Evolutionary conservation across 2,113 vertebrate species (phyloP), one percentile per base, ranked within the genome.

Genomic region (Plecotus auritus): DNA sequence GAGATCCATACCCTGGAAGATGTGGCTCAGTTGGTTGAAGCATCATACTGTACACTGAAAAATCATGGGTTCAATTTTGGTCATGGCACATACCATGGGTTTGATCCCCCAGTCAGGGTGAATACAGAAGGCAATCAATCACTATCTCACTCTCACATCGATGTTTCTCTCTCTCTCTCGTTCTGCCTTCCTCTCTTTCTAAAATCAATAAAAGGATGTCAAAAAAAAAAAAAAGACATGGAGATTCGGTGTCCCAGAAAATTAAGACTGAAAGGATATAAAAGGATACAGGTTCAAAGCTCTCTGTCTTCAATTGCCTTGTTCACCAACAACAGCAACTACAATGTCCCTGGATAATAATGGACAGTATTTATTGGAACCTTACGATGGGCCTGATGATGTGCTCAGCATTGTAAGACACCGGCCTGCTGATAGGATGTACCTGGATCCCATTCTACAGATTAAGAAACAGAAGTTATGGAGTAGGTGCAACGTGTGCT

Each of bases 361-460:
- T 2, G 76, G 16, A 26, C 6, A 37, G 17, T 3, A 47, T 54
- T 70, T 32, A 20, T 11, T 35, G 49, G 28, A 42, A 30, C 7
- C 47, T 74, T 42, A 7, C 4, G 1, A 18, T 5, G 9, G 18
- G 17, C 11, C 9, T 18, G 9, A 1, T 1, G 28, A 4, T 37
- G 35, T 5, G 14, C 12, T 80, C 40, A 32, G 42, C 12, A 76
- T 23, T 91, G 49, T n/a, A 35, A 9, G 18, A 7, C 7, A 13
- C 0, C 13, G n/a, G 11, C 20, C 51, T 45, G 66, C n/a, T 85
- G 59, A 51, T 22, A 6, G 1, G 14, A 61, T 54, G 35, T 64
- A 51, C 5, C 9, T 32, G 9, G 72, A 18, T 12, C 22, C n/a
- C 49, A 74, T 56, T 54, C 69, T n/a, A n/a, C 32, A 85, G 2